Evolutionary conservation across 2,797 vertebrate species (phyloP), one percentile per base, ranked within the genome.

Genomic region (Brotogeris chrysoptera): DNA sequence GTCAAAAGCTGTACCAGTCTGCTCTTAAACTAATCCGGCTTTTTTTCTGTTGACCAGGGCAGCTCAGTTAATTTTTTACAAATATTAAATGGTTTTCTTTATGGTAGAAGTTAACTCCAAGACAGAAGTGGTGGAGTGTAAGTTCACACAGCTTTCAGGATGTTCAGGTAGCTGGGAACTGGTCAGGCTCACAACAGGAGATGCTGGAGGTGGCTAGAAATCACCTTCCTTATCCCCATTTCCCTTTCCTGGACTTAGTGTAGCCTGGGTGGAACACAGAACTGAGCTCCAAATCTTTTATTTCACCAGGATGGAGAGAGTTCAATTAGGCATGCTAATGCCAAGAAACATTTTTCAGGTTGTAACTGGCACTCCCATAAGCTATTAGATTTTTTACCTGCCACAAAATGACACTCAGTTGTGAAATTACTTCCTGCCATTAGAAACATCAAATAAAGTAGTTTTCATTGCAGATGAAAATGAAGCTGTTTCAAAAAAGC

Each of bases 401-500:
- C 76, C 92, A 73, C 81, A 91, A 86, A 95, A 79, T 92, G 53
- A 80, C 86, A 91, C 50, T 93, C 34, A 43, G 25, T 95, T 95
- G 61, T 91, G 76, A 95, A 96, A 92, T 91, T 83, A 88, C 93
- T 97, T 96, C 93, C 84, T 96, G 87, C 84, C 38, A 4, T 96
- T 87, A 85, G 79, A 91, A 89, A 94, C 86, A 95, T 95, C 95
- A 96, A 96, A 97, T 89, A 78, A 82, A 78, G 80, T 43, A 12
- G 10, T 68, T 86, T 64, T 84, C 71, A 83, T 95, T 96, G 59
- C 65, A 68, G 61, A 80, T 50, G 6, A 93, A 96, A 92, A 85
- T 69, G 27, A 94, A 84, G 30, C 43, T 69, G 6, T 90, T 96
- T 80, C 14, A 3, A 86, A 87, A 88, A 82, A 88, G 23, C 53